Evolutionary conservation across 30 jellyfish, hydroid and myxozoan species (phyloP).

Genomic region (Aurelia aurita): DNA sequence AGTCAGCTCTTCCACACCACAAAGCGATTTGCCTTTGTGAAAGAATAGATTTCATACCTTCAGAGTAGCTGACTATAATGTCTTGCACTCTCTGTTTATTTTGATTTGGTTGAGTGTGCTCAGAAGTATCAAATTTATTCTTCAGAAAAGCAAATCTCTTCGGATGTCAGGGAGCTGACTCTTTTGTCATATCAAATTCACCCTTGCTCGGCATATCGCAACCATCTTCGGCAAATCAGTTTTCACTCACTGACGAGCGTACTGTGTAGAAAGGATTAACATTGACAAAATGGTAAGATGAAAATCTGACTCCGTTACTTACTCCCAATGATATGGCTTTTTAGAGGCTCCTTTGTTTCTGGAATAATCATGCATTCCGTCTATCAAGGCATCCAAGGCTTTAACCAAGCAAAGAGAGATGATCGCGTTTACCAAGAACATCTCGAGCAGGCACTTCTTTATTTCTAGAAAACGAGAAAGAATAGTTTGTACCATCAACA

Average conservation of each 20-base stretch:
- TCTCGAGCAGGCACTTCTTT: background rate
- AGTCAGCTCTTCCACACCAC: too few relatives aligned
- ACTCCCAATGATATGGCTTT: conserved; percentile 11
- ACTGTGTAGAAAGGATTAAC: too few relatives aligned
- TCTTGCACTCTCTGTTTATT: background rate
- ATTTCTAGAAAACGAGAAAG: background rate
- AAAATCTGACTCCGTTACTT: conserved; percentile 11
- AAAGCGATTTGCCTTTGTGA: too few relatives aligned
- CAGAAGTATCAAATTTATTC: background rate
- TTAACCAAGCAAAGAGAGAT: background rate
- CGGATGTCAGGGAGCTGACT: background rate
- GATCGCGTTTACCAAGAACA: background rate
- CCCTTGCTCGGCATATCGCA: background rate
- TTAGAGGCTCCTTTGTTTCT: background rate
- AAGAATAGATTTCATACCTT: background rate
- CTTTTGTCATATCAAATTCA: background rate
- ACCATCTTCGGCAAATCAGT: background rate
- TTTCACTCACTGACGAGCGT: too few relatives aligned
- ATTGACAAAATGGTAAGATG: background rate
- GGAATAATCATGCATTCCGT: background rate
- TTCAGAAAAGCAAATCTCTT: background rate
- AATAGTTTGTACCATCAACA: too few relatives aligned
- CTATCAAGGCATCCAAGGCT: background rate
- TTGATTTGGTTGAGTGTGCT: background rate
- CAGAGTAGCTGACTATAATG: background rate